Evolutionary conservation across 2,888 invertebrate species (phyloP).

Genomic region (Ephialtes manifestator): DNA sequence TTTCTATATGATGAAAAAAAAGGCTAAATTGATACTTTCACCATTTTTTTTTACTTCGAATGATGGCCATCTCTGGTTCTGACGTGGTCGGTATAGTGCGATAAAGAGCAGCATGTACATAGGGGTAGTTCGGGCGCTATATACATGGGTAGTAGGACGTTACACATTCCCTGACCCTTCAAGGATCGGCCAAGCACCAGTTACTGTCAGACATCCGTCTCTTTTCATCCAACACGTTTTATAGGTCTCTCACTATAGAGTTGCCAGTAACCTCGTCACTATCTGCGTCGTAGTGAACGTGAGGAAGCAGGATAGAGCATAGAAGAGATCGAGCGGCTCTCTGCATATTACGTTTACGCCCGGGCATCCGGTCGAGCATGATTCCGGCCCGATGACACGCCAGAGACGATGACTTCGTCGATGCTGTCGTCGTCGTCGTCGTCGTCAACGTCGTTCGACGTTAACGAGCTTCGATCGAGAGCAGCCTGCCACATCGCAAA

Average conservation of each 20-base stretch:
- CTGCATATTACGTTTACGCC: constrained; percentile 46
- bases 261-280: background rate
- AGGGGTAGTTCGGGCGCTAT: background rate
- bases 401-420: constrained; percentile 52
- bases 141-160: background rate
- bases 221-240: constrained; percentile 8
- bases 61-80: background rate
- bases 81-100: background rate
- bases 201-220: background rate
- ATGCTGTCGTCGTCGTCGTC: constrained; percentile 46
- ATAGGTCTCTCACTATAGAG: background rate
- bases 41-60: no score
- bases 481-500: constrained; percentile 34
- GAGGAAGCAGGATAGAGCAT: background rate
- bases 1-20: no score
- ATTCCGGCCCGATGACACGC: constrained; percentile 68
- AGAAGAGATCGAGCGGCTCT: background rate
- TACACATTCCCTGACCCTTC: background rate
- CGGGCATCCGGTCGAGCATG: constrained; percentile 61
- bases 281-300: background rate
- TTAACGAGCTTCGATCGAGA: constrained; percentile 48
- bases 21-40: no score
- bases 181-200: constrained; percentile 2
- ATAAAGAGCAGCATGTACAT: background rate
- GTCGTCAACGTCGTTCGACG: constrained; percentile 59